Evolutionary conservation across 2,113 vertebrate genomes (phyloP).

Genomic region (Sinocyclocheilus maitianheensis): DNA sequence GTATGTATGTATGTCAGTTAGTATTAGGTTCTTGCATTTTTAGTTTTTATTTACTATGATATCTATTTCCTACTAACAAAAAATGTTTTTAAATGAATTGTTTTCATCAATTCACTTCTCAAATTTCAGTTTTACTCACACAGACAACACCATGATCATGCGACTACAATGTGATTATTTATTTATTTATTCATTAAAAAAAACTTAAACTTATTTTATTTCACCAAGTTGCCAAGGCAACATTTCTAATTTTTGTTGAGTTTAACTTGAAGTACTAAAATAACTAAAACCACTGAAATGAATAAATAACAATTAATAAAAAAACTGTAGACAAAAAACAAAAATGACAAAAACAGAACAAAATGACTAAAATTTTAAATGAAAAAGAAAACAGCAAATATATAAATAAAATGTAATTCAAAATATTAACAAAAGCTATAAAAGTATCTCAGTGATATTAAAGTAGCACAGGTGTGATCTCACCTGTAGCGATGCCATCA

Average conservation of each 20-base stretch:
- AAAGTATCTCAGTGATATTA: neutral
- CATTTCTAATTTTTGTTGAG: neutral
- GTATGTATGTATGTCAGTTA: too few species aligned
- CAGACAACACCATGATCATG: neutral
- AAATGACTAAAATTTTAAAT: too few species aligned
- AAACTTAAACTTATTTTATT: neutral
- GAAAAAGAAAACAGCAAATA: neutral
- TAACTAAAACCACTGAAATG: neutral
- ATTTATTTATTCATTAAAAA: neutral
- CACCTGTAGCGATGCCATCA: constrained; percentile 96
- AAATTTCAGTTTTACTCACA: neutral
- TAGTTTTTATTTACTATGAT: too few species aligned
- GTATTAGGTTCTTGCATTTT: too few species aligned
- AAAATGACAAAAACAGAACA: too few species aligned
- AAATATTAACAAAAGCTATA: neutral
- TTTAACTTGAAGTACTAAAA: neutral
- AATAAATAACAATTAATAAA: too few species aligned
- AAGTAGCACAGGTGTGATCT: constrained; percentile 32
- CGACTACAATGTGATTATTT: neutral
- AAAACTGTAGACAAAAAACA: too few species aligned
- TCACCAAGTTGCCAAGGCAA: neutral
- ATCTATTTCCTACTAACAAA: too few species aligned
- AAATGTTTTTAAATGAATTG: too few species aligned
- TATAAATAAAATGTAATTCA: neutral
- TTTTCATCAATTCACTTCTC: too few species aligned